Conservation (phyloP, 2,888 invertebrate genomes). For the Labia minor region DNA sequence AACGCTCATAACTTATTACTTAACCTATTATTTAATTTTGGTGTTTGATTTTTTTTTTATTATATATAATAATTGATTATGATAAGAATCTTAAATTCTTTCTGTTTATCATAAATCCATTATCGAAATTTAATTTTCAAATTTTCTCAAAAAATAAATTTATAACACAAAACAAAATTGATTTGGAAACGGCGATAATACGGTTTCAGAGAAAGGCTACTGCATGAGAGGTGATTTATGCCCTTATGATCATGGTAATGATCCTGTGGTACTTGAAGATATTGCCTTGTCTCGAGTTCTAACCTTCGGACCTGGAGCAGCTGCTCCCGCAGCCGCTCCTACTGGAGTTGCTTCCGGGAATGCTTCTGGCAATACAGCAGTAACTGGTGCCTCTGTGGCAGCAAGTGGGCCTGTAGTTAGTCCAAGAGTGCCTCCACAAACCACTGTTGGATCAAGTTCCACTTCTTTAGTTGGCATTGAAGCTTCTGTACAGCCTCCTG, state of each 20-base stretch:
- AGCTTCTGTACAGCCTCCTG: neutral
- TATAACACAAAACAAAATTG: too few species aligned
- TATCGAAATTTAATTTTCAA: too few species aligned
- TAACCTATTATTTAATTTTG: too few species aligned
- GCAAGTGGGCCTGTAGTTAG: neutral
- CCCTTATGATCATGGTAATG: constrained; percentile 91
- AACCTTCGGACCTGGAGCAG: constrained; percentile 26
- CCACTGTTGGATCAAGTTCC: neutral
- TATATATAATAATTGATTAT: too few species aligned
- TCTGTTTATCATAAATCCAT: too few species aligned
- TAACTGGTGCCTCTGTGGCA: neutral
- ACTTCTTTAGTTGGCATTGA: neutral
- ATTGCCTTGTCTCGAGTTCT: constrained; percentile 49
- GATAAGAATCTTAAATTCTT: too few species aligned
- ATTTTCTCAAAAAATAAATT: too few species aligned
- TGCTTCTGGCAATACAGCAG: constrained; percentile 9
- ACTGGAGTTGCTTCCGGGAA: constrained; percentile 14
- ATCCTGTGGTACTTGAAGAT: constrained; percentile 91
- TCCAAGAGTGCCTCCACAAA: neutral
- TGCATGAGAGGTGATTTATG: constrained; percentile 96
- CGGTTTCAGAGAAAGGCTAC: constrained; percentile 69
- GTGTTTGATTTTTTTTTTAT: too few species aligned
- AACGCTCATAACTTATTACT: too few species aligned
- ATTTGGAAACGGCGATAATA: too few species aligned
- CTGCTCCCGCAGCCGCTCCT: constrained; percentile 28